phyloP scores from a whole-genome alignment of 1,140 invertebrate species.

The Neotoxoptera formosana region DNA sequence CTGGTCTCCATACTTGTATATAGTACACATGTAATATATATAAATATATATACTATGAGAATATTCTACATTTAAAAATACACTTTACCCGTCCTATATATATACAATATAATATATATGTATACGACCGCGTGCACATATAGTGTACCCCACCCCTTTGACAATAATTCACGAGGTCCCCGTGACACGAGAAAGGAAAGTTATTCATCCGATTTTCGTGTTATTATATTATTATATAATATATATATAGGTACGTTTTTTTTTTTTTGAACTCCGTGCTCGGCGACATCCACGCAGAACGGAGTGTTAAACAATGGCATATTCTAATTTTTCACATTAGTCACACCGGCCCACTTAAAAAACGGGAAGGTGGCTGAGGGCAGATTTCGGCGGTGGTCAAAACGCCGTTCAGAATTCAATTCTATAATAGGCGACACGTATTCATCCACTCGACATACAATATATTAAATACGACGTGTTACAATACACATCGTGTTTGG shows the following conservation, averaged over 20 bases:
- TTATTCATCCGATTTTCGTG: slow-evolving; percentile 43
- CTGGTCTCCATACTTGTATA: too few relatives aligned
- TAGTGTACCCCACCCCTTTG: neutral
- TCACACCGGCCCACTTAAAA: slow-evolving; percentile 44
- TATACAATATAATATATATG: neutral
- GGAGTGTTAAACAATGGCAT: slow-evolving; percentile 21
- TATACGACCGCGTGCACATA: neutral
- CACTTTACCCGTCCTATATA: neutral
- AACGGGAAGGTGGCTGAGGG: slow-evolving; percentile 31
- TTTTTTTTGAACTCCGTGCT: neutral
- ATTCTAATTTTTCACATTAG: slow-evolving; percentile 50
- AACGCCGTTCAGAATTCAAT: neutral
- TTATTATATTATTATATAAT: neutral
- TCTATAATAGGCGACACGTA: neutral
- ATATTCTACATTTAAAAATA: slow-evolving; percentile 31
- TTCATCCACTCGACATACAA: neutral
- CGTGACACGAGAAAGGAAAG: slow-evolving; percentile 47
- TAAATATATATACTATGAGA: neutral
- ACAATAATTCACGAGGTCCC: slow-evolving; percentile 27
- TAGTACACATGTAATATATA: too few relatives aligned
- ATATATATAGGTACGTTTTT: neutral
- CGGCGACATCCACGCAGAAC: slow-evolving; percentile 37
- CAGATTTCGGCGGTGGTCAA: slow-evolving; percentile 39
- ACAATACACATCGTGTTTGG: neutral
- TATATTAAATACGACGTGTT: slow-evolving; percentile 1